Base-by-base conservation (phyloP, 2,113 vertebrate genomes). In the Hemibagrus wyckioides region DNA sequence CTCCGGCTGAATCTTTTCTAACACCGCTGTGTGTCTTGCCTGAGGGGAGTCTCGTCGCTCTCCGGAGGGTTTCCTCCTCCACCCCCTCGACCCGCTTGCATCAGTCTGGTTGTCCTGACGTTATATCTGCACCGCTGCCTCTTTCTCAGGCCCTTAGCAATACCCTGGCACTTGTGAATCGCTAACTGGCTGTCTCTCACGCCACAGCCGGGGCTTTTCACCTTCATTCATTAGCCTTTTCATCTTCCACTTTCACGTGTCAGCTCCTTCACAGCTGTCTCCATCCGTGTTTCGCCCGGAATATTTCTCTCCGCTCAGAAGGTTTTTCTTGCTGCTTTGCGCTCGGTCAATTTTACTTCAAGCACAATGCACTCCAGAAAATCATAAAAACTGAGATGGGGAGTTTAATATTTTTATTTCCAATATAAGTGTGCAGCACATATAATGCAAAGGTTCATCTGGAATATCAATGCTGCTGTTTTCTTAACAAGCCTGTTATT, bases 231-330 rank as follows among this genome's bases (percentile, higher is more conserved):
- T 84, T 83, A 90, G 76, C 48, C 67, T 85, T 88, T 90, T 90
- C 87, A 88, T 86, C 87, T 86, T 52, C 61, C 57, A 30, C 61
- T 77, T 90, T 90, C 87, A 86, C 36, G 85, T 88, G 87, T 86
- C 87, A 86, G 76, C 71, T 88, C 79, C 75, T 90, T 88, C 89
- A 90, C 89, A 88, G 89, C 89, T 90, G 87, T 88, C 89, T 89
- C 30, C 25, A 76, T 71, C 50, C 48, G 48, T 84, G 67, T 54
- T 86, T 80, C 19, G 61, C 28, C 30, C 52, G 28, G 82, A 88
- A 86, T 86, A 80, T 88, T 75, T 71, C 10, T 90, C 61, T 82
- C 82, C 39, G 28, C 28, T 48, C 23, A 19, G 75, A 54, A n/a
- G 48, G 52, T 30, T 30, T 52, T 14, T 76, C 44, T n/a, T 48